Percentiles rank a stretch among this genome's conserved stretches.
Evolutionary conservation across 2,113 vertebrate genomes (phyloP).

Genomic region (Galbula dea): DNA sequence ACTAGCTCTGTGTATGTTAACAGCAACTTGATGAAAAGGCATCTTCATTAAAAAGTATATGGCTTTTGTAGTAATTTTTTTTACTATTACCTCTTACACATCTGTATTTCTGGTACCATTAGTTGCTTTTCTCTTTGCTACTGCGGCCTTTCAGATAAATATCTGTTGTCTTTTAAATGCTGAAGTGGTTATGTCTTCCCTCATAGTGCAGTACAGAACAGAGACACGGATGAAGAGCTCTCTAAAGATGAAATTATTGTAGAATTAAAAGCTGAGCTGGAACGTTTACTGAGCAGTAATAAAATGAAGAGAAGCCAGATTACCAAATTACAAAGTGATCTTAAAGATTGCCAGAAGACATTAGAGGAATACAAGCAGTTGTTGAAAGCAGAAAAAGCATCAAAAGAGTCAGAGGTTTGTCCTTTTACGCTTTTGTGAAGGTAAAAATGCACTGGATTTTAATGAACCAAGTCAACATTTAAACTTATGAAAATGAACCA

Average conservation of each 20-base stretch:
- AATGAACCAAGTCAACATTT: background rate
- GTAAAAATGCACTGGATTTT: background rate
- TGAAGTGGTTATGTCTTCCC: background rate
- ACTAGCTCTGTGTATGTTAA: background rate
- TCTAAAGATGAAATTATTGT: conserved; percentile 80
- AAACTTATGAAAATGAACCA: background rate
- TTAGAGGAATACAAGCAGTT: conserved; percentile 72
- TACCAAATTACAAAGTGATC: conserved; percentile 81
- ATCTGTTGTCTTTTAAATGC: background rate
- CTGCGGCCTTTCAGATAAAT: background rate
- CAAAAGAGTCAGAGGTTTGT: conserved; percentile 69
- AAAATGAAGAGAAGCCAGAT: conserved; percentile 85
- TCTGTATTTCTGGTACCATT: background rate
- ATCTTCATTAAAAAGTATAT: no score
- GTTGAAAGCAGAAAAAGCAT: conserved; percentile 68
- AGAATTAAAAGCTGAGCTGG: conserved; percentile 83
- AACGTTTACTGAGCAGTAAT: conserved; percentile 83
- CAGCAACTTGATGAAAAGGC: background rate
- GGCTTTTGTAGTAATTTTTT: background rate
- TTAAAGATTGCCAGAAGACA: conserved; percentile 70
- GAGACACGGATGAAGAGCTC: conserved; percentile 67
- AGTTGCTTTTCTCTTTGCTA: background rate
- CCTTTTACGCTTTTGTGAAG: background rate
- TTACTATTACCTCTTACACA: background rate
- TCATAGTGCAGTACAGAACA: conserved; percentile 53